Evolutionary conservation across 2,113 vertebrate genomes (phyloP).

Genomic region (Cynoglossus semilaevis): DNA sequence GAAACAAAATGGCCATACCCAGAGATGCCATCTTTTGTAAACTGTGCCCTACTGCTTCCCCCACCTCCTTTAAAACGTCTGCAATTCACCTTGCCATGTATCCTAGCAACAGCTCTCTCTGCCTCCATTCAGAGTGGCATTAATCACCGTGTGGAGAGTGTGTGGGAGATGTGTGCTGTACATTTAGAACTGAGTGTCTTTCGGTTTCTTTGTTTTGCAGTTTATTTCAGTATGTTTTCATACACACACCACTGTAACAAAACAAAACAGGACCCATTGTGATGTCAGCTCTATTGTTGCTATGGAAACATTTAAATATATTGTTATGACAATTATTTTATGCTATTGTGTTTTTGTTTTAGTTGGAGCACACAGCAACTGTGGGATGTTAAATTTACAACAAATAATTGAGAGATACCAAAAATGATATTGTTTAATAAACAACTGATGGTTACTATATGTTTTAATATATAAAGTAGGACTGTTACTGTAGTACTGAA

Average conservation of each 20-base stretch:
- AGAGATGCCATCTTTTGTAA: conserved; percentile 58
- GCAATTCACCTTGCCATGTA: conserved; percentile 78
- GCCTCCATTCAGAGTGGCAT: conserved; percentile 75
- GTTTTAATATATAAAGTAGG: no score
- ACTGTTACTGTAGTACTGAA: no score
- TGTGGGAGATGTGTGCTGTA: conserved; percentile 65
- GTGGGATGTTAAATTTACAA: no score
- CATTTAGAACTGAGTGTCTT: conserved; percentile 37
- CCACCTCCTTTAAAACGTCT: conserved; percentile 61
- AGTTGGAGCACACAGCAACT: no score
- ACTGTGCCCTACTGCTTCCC: conserved; percentile 61
- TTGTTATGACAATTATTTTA: no score
- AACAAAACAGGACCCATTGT: conserved; percentile 9
- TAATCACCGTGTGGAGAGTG: conserved; percentile 73
- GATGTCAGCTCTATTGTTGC: conserved; percentile 6
- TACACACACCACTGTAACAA: not conserved
- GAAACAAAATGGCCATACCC: conserved; percentile 47
- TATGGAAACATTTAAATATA: no score
- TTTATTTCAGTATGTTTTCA: conserved; percentile 13
- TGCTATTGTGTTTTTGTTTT: no score
- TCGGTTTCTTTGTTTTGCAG: conserved; percentile 45
- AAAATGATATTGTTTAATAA: no score
- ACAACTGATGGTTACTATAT: no score
- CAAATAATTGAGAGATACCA: no score
- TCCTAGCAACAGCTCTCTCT: conserved; percentile 81